Evolutionary conservation across 2,888 invertebrate genomes (phyloP), one percentile per base, ranked within the genome.

Genomic region (Meloe dianella): DNA sequence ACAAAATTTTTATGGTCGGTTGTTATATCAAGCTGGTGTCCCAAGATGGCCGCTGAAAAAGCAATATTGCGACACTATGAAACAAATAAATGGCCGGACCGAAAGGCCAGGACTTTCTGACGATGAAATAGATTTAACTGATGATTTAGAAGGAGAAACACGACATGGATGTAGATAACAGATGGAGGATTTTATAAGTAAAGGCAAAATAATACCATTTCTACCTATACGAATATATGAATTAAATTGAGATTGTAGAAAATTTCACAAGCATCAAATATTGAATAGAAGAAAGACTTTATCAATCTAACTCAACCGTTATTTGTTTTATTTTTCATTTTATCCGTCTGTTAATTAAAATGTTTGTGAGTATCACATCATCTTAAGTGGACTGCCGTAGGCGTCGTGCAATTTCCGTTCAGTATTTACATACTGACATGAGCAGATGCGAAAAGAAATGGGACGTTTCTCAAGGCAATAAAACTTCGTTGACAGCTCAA

Each of bases 401-500:
- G 75, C 77, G 71, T 74, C 77, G 73, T 74, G 75, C 75, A 77
- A 75, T 77, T 77, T 77, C 76, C 77, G 74, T 75, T 72, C 74
- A 71, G 72, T 74, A 76, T 76, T 73, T 73, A 71, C 71, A 72
- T 75, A 71, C 78, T 79, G 80, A 80, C 79, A 79, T 77, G 70
- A 74, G 74, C 80, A 80, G 79, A 79, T 75, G 76, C 74, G 74
- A 76, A 78, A 79, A 79, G 76, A 78, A 77, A 77, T 75, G 75
- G 75, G 74, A 75, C 74, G 74, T 74, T 74, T 78, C 78, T 77
- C 74, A 73, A 75, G 77, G 78, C 79, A 78, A 80, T 80, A 80
- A 79, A 80, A 79, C 79, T 79, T 78, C 67, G 75, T 71, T 78
- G 79, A 79, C 79, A 78, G 79, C 74, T 73, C 75, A 68, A 79